A percentile compares a stretch with the other conserved stretches of the same genome.
phyloP scores from a whole-genome alignment of 2,113 vertebrate species.

The Maccullochella peelii region DNA sequence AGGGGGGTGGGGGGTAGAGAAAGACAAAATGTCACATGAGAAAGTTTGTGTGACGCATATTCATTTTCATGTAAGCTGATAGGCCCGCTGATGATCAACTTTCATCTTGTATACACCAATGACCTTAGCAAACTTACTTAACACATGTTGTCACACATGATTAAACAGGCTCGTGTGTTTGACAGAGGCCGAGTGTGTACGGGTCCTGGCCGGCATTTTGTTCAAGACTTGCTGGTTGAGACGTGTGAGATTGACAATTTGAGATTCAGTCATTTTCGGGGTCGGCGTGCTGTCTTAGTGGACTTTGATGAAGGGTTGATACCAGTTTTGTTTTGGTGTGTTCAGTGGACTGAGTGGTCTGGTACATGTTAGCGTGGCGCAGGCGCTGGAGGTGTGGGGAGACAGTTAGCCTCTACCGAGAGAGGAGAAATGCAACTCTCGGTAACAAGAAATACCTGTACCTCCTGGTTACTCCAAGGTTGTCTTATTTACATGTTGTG shows the following conservation, averaged over 20 bases:
- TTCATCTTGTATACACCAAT: constrained; percentile 56
- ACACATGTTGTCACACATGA: constrained; percentile 47
- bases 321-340: not conserved
- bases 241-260: not conserved
- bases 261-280: not conserved
- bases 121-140: constrained; percentile 51
- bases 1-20: not conserved
- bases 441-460: too few species aligned
- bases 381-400: too few species aligned
- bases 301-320: not conserved
- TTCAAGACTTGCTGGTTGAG: not conserved
- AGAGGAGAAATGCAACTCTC: too few species aligned
- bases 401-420: too few species aligned
- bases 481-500: too few species aligned
- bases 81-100: constrained; percentile 60
- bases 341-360: too few species aligned
- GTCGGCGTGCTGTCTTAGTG: too few species aligned
- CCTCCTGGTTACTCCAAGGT: too few species aligned
- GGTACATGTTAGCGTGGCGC: too few species aligned
- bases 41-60: constrained; percentile 64
- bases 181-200: not conserved
- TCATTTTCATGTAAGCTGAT: constrained; percentile 72
- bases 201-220: not conserved
- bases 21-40: constrained; percentile 73
- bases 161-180: constrained; percentile 18